Evolutionary conservation across 2,113 vertebrate species (phyloP).

Genomic region (Cyanoliseus patagonus): DNA sequence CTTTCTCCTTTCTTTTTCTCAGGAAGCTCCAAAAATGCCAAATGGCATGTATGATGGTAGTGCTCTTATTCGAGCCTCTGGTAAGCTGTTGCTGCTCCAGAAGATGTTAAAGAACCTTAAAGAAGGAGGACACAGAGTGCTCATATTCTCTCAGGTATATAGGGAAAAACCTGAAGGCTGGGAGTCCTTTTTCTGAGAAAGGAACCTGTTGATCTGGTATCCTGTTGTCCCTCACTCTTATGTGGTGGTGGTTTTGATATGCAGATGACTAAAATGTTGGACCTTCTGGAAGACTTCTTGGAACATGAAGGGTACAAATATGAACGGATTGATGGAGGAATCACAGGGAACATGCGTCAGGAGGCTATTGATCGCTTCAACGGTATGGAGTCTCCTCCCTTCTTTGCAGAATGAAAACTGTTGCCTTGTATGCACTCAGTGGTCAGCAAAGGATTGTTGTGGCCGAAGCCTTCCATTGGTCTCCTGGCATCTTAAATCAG

Average conservation of each 20-base stretch:
- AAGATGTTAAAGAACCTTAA: constrained; percentile 97
- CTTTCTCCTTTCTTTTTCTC: neutral
- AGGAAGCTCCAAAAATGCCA: constrained; percentile 98
- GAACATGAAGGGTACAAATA: constrained; percentile 98
- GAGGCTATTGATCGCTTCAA: constrained; percentile 98
- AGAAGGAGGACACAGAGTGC: constrained; percentile 92
- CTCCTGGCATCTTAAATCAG: neutral
- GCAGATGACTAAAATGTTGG: constrained; percentile 98
- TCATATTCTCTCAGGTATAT: constrained; percentile 95
- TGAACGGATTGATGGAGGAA: constrained; percentile 93
- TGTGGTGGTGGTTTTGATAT: neutral
- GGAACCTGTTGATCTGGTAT: neutral
- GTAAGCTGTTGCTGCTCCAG: constrained; percentile 90
- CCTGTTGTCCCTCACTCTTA: neutral
- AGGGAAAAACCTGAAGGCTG: neutral
- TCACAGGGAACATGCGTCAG: constrained; percentile 95
- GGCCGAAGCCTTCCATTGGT: neutral
- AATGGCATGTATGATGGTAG: constrained; percentile 98
- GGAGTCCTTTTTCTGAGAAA: neutral
- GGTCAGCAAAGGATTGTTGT: neutral
- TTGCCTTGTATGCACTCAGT: neutral
- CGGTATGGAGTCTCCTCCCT: constrained; percentile 67
- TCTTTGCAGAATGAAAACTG: neutral
- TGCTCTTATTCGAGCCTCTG: constrained; percentile 90
- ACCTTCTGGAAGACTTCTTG: constrained; percentile 94